Base-by-base conservation (phyloP, 2,797 vertebrate genomes). In the Xerus rutilus region DNA sequence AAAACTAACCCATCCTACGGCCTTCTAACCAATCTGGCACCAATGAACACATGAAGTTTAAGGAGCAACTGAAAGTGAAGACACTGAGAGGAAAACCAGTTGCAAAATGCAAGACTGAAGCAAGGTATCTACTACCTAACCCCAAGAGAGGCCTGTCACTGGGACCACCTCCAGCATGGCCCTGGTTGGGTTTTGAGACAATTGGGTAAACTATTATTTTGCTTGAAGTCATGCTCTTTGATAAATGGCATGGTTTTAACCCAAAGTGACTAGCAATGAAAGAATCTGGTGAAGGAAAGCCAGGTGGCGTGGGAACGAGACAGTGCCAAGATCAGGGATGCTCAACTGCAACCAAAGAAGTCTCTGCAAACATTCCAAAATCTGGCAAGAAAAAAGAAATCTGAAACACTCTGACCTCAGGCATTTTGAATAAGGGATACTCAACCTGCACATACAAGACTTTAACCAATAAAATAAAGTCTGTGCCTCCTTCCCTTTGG, bases 161-260 rank as follows among this genome's bases (percentile, higher is more conserved):
- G 35, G 32, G 81, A n/a, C 30, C 0, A n/a, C 30, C 65, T 52
- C 57, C 79, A 20, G 32, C 30, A 28, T 12, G 18, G 13, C 35
- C 73, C 72, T 59, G 9, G 12, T 0, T 52, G 64, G 64, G 76
- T 74, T 35, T 7, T 67, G 12, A 91, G 43, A 85, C 52, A 94
- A 85, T 17, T 15, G 86, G 20, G 35, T 39, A 39, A 57, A 81
- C 1, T 74, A 13, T 57, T 47, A 54, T 82, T 85, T 82, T 73
- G 28, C 39, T 70, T 57, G 43, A 92, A 39, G 35, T 67, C 12
- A 57, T 67, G 23, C 69, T 59, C 57, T 88, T 78, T 32, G n/a
- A 72, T 47, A 62, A 93, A 83, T 2, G 39, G 28, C 8, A 45
- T 47, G 20, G 21, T 94, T 91, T 96, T 52, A 90, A 91, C 5